Conservation (phyloP, 2,113 vertebrate genomes). For the Salvelinus namaycush region DNA sequence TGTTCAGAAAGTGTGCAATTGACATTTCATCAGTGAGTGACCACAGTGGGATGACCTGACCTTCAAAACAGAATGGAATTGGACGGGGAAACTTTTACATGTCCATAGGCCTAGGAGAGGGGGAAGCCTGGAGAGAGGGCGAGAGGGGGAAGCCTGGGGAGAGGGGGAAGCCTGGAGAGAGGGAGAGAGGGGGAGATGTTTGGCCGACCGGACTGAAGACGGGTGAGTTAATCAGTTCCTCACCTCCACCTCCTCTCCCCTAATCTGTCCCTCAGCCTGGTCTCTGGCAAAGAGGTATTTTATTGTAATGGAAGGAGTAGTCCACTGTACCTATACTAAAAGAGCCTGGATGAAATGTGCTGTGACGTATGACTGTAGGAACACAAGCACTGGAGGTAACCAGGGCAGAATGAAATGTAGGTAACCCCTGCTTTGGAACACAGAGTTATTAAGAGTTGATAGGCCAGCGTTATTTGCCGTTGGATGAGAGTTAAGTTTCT, state of each 20-base stretch:
- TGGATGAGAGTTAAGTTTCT: constrained; percentile 39
- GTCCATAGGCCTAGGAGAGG: constrained; percentile 16
- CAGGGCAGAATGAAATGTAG: constrained; percentile 42
- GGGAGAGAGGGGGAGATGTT: constrained; percentile 14
- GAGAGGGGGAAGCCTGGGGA: no score
- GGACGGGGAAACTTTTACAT: not conserved
- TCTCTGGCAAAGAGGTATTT: no score
- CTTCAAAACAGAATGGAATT: constrained; percentile 1
- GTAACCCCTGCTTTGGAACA: not conserved
- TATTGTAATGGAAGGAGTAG: no score
- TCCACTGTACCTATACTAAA: not conserved
- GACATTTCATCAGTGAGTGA: not conserved
- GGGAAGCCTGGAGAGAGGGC: no score
- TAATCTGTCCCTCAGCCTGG: no score
- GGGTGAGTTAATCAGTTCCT: not conserved
- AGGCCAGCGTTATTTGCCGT: constrained; percentile 31
- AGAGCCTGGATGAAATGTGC: constrained; percentile 11
- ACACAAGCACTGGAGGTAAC: constrained; percentile 29
- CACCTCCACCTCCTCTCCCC: no score
- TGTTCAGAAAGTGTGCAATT: no score
- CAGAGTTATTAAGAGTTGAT: not conserved
- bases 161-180: no score
- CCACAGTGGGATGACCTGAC: not conserved
- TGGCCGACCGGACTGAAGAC: constrained; percentile 4
- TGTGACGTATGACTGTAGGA: constrained; percentile 38